A percentile compares a stretch with the other conserved stretches of the same genome.
phyloP scores from a whole-genome alignment of 2,113 vertebrate species.

The Cairina moschata region DNA sequence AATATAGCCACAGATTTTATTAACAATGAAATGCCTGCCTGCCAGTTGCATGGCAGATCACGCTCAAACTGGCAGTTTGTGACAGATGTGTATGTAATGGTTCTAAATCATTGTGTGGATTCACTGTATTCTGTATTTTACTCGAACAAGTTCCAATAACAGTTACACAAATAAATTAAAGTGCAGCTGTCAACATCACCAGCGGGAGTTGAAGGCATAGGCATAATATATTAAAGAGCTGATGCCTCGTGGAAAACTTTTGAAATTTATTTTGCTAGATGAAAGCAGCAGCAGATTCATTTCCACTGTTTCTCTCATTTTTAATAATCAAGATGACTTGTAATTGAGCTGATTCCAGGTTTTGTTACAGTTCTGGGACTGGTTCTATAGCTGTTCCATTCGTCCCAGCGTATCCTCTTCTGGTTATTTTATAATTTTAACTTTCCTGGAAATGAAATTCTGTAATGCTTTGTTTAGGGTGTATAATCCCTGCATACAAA shows the following conservation, averaged over 20 bases:
- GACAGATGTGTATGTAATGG: neutral
- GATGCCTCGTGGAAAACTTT: neutral
- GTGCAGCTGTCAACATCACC: conserved; percentile 68
- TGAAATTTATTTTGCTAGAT: neutral
- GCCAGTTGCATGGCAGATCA: conserved; percentile 28
- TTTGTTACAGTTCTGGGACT: neutral
- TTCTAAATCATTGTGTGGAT: conserved; percentile 46
- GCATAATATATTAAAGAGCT: conserved; percentile 19
- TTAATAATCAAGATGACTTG: neutral
- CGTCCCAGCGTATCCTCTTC: neutral
- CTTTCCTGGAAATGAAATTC: neutral
- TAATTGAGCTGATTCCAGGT: neutral
- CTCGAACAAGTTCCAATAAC: conserved; percentile 37
- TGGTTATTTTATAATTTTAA: neutral
- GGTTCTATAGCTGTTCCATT: neutral
- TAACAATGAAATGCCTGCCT: neutral
- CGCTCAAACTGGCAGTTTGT: conserved; percentile 47
- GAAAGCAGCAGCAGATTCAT: conserved; percentile 15
- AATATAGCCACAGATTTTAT: neutral
- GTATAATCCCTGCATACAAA: neutral
- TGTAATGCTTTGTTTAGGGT: neutral
- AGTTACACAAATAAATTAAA: conserved; percentile 64
- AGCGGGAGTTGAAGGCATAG: conserved; percentile 46
- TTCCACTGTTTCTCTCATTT: neutral
- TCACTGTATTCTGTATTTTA: conserved; percentile 39